Evolutionary conservation across 2,888 invertebrate genomes (phyloP).

Genomic region (Parnassius orleans): DNA sequence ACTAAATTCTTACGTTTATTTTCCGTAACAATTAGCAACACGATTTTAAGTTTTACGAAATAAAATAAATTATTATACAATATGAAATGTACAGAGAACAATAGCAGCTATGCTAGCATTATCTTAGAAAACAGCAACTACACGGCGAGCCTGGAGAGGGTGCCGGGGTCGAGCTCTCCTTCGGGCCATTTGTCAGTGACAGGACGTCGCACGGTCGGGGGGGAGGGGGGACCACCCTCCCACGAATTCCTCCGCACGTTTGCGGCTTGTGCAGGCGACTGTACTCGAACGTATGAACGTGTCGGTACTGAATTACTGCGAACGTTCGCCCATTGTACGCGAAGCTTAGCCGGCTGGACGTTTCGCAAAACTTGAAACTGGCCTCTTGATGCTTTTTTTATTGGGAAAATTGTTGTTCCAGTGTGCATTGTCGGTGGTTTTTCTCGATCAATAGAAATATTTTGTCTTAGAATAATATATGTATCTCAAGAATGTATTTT

Average conservation of each 20-base stretch:
- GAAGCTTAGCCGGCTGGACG: slow-evolving; percentile 1
- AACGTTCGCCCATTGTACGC: slow-evolving; percentile 29
- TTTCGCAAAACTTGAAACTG: slow-evolving; percentile 12
- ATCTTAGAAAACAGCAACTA: slow-evolving; percentile 29
- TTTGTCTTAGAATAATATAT: no score
- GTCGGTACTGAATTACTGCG: slow-evolving; percentile 52
- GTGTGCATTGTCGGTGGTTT: neutral
- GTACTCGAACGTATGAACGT: slow-evolving; percentile 56
- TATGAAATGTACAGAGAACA: slow-evolving; percentile 13
- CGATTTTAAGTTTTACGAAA: neutral
- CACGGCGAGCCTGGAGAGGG: slow-evolving; percentile 57
- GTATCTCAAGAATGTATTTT: no score
- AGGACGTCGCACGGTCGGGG: slow-evolving; percentile 62
- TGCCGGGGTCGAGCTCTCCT: slow-evolving; percentile 74
- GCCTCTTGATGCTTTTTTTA: slow-evolving; percentile 15
- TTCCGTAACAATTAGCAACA: no score
- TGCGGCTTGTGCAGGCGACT: slow-evolving; percentile 62
- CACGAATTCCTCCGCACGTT: slow-evolving; percentile 54
- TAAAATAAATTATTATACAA: slow-evolving; percentile 11
- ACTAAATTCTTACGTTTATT: no score
- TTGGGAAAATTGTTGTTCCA: slow-evolving; percentile 21
- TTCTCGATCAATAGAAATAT: neutral
- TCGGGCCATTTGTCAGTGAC: slow-evolving; percentile 80
- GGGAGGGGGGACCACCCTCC: slow-evolving; percentile 36
- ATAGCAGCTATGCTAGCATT: slow-evolving; percentile 23